Base-by-base conservation (phyloP, 2,797 vertebrate genomes). In the Denticeps clupeoides region DNA sequence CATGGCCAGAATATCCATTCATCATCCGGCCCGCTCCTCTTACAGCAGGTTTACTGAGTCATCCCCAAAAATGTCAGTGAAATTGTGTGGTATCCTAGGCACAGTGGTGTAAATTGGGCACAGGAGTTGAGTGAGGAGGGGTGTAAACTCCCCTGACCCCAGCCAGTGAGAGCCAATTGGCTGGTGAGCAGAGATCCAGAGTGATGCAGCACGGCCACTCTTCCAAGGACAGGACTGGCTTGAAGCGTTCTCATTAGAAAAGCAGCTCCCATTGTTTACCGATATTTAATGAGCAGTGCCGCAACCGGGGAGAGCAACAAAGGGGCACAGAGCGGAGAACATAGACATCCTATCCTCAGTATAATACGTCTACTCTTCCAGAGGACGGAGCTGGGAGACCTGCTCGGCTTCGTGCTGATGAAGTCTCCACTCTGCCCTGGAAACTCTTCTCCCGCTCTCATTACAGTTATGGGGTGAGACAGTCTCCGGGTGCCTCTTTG, bases 221-320 rank as follows among this genome's bases (percentile, higher is more conserved):
- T 75, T 63, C 70, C 70, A 65, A 77, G 75, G 72, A 78, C 76
- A 75, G 73, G 62, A n/a, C 63, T 33, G 26, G 58, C 69, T 67
- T 65, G 67, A 65, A 61, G 48, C 64, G 53, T 44, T 64, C 80
- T 83, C 78, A 82, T 83, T 82, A 83, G 71, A 68, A 75, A 66
- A 56, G 58, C 59, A 53, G 69, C 62, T 72, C 61, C 24, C 59
- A 72, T 79, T 82, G 81, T 83, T 76, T 72, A 69, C 59, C 55
- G 68, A 62, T 71, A n/a, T 65, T 68, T 83, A 83, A 84, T 84
- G 82, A 83, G 81, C 63, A 55, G 63, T 55, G 45, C 70, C 24
- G 60, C 58, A 26, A 72, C 67, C 49, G 41, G 64, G 41, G 49
- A 22, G 49, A 33, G 44, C 68, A 70, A 76, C 71, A 81, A 79